Conservation (phyloP, 2,888 invertebrate species). For the Thereva unica region DNA sequence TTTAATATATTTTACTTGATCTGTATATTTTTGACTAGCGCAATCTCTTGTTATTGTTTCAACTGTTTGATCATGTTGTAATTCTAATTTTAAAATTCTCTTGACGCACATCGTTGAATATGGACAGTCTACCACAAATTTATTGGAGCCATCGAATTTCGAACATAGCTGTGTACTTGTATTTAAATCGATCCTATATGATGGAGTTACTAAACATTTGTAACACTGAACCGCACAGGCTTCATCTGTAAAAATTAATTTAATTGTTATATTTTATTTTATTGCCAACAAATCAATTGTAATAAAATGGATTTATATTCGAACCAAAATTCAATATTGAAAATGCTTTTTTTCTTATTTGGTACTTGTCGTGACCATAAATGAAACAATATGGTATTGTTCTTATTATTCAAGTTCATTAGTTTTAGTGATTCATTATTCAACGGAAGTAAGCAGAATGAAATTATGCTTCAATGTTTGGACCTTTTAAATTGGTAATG, state of each 20-base stretch:
- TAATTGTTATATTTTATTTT: neutral
- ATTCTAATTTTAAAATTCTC: slow-evolving; percentile 67
- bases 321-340: too few species aligned
- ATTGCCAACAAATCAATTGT: too few species aligned
- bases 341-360: too few species aligned
- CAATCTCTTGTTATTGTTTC: slow-evolving; percentile 66
- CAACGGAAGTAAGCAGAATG: too few species aligned
- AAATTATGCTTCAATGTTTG: too few species aligned
- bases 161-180: slow-evolving; percentile 71
- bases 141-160: slow-evolving; percentile 72
- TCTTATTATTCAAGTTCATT: too few species aligned
- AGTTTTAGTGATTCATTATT: too few species aligned
- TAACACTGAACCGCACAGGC: slow-evolving; percentile 68
- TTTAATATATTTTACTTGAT: slow-evolving; percentile 49
- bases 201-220: slow-evolving; percentile 70
- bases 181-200: slow-evolving; percentile 60
- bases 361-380: too few species aligned
- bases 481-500: too few species aligned
- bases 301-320: too few species aligned
- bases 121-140: slow-evolving; percentile 75
- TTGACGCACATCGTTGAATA: slow-evolving; percentile 85
- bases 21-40: slow-evolving; percentile 71
- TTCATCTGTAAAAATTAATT: slow-evolving; percentile 45
- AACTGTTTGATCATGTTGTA: slow-evolving; percentile 63
- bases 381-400: too few species aligned